Conservation (phyloP, 2,888 invertebrate species). For the Philereme vetulata region DNA sequence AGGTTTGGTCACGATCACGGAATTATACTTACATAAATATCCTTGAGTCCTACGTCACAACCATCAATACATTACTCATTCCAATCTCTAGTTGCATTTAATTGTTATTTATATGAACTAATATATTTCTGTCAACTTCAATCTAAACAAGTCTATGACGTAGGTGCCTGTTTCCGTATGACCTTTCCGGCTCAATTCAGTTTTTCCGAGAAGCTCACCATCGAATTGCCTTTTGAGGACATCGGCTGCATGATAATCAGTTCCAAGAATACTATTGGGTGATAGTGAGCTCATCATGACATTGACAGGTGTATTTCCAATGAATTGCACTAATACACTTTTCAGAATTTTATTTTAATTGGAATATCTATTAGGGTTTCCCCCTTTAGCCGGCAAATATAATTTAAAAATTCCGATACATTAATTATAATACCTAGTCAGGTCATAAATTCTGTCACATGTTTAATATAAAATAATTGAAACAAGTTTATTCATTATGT, state of each 20-base stretch:
- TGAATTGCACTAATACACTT: neutral
- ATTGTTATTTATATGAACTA: constrained; percentile 6
- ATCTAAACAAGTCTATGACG: constrained; percentile 22
- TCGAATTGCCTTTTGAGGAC: constrained; percentile 33
- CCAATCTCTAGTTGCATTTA: constrained; percentile 10
- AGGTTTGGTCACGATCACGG: neutral
- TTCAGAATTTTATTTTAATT: neutral
- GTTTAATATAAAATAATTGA: no score
- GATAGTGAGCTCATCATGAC: constrained; percentile 27
- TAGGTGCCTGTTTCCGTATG: constrained; percentile 18
- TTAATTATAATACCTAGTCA: no score
- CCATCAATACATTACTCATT: constrained; percentile 11
- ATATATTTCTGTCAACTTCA: constrained; percentile 22
- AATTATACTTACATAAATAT: constrained; percentile 11
- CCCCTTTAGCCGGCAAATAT: no score
- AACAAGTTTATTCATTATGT: no score
- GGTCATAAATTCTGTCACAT: no score
- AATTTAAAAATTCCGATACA: no score
- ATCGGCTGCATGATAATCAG: constrained; percentile 28
- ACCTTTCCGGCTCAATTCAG: constrained; percentile 30
- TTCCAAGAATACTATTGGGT: constrained; percentile 35
- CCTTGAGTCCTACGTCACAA: constrained; percentile 15
- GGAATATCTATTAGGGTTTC: no score
- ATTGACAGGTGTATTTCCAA: neutral
- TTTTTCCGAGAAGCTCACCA: constrained; percentile 32